phyloP scores from a whole-genome alignment of 2,888 invertebrate genomes.

The Rhodophaea formosa region DNA sequence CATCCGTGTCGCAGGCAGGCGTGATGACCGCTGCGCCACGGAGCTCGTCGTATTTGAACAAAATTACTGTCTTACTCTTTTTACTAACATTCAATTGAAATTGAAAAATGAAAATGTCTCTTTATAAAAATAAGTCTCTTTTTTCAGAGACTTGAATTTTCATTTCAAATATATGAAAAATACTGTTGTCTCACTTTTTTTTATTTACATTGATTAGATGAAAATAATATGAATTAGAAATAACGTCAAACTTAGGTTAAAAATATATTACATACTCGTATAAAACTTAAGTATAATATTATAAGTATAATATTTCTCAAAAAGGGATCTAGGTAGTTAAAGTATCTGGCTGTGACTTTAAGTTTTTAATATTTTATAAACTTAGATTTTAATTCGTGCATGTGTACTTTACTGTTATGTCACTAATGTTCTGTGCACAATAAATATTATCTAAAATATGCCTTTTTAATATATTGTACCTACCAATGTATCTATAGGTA shows the following conservation, averaged over 20 bases:
- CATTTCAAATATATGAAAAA: too few species aligned
- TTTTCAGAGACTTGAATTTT: too few species aligned
- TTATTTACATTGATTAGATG: neutral
- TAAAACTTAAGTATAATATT: neutral
- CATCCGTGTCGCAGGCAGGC: too few species aligned
- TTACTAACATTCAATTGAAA: too few species aligned
- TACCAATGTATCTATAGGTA: neutral
- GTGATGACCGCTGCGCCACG: too few species aligned
- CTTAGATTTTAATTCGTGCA: conserved; percentile 19
- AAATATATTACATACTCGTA: too few species aligned
- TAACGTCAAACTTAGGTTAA: too few species aligned
- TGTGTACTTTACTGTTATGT: conserved; percentile 22
- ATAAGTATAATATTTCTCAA: neutral
- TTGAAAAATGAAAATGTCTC: too few species aligned
- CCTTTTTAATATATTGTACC: conserved; percentile 1
- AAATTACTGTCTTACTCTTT: too few species aligned
- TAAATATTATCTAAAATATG: conserved; percentile 22
- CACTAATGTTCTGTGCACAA: conserved; percentile 25
- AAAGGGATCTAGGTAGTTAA: conserved; percentile 13
- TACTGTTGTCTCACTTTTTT: too few species aligned
- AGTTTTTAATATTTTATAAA: conserved; percentile 33
- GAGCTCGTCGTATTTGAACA: too few species aligned
- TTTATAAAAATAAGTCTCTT: too few species aligned
- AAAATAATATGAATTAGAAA: neutral
- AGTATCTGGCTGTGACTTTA: conserved; percentile 46